Conservation (phyloP, 2,113 vertebrate genomes). For the Cavia porcellus region DNA sequence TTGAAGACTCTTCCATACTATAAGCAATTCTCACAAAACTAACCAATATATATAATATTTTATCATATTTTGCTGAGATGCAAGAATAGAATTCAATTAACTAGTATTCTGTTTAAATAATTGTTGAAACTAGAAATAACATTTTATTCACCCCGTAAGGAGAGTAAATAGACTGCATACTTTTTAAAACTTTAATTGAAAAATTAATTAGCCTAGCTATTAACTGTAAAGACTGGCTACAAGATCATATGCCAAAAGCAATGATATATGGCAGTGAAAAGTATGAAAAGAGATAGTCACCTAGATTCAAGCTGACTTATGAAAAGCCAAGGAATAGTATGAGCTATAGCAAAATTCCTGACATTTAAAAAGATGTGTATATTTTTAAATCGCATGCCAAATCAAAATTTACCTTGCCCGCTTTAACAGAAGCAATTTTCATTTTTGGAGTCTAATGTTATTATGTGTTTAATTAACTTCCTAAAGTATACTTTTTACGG, state of each 20-base stretch:
- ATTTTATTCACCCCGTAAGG: not conserved
- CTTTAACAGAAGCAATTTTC: not conserved
- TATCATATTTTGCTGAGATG: not conserved
- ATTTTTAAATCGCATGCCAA: not conserved
- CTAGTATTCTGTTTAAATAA: not conserved
- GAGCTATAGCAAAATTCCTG: not conserved
- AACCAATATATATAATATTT: not conserved
- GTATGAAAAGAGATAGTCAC: not conserved
- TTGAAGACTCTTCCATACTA: not conserved
- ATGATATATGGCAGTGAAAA: not conserved
- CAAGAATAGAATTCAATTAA: slow-evolving; percentile 21
- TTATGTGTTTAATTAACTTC: slow-evolving; percentile 15
- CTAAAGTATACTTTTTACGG: not conserved
- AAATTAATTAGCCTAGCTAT: not conserved
- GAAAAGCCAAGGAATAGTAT: not conserved
- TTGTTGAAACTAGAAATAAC: not conserved
- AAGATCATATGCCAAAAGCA: not conserved
- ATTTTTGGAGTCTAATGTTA: slow-evolving; percentile 25
- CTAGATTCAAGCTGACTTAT: not conserved
- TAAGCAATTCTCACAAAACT: slow-evolving; percentile 34
- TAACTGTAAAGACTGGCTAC: not conserved
- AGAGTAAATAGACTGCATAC: not conserved
- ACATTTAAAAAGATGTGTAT: not conserved
- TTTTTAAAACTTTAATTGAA: slow-evolving; percentile 35
- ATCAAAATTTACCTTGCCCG: not conserved